phyloP scores from a whole-genome alignment of 2,113 vertebrate species.

The Psittacus erithacus region DNA sequence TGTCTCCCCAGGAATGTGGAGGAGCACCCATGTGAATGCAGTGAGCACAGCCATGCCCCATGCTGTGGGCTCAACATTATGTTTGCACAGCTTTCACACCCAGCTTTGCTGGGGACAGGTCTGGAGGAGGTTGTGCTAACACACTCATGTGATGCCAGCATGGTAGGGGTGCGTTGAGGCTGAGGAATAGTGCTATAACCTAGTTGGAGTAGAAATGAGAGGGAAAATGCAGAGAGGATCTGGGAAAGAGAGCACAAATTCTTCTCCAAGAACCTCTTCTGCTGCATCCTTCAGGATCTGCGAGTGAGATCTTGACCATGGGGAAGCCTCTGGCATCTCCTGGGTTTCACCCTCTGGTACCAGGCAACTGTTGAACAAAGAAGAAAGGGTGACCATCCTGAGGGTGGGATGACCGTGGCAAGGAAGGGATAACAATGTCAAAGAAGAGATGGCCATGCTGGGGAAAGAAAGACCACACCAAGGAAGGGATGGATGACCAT shows the following conservation, averaged over 20 bases:
- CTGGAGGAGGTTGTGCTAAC: neutral
- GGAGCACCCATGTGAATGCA: neutral
- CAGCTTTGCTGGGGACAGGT: neutral
- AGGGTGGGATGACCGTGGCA: neutral
- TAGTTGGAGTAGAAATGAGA: neutral
- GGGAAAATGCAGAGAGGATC: neutral
- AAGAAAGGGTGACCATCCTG: neutral
- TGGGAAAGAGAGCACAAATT: neutral
- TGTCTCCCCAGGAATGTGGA: neutral
- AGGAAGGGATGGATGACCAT: neutral
- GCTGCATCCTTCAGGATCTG: neutral
- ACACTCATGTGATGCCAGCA: neutral
- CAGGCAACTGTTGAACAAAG: neutral
- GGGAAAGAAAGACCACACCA: neutral
- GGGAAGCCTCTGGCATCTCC: neutral
- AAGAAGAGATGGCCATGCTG: neutral
- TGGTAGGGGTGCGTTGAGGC: accelerated
- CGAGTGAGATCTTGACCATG: neutral
- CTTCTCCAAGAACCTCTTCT: neutral
- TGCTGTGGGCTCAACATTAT: neutral
- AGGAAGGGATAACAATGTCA: neutral
- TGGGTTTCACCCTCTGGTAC: neutral
- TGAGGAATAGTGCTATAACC: neutral
- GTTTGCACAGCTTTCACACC: neutral
- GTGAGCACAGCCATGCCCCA: neutral